Percentiles rank a stretch among this genome's conserved stretches.
These are phyloP conservation scores for Cyanistes caeruleus DNA, from an alignment of 2,113 vertebrate genomes.

Conservation along the genomic window DNA sequence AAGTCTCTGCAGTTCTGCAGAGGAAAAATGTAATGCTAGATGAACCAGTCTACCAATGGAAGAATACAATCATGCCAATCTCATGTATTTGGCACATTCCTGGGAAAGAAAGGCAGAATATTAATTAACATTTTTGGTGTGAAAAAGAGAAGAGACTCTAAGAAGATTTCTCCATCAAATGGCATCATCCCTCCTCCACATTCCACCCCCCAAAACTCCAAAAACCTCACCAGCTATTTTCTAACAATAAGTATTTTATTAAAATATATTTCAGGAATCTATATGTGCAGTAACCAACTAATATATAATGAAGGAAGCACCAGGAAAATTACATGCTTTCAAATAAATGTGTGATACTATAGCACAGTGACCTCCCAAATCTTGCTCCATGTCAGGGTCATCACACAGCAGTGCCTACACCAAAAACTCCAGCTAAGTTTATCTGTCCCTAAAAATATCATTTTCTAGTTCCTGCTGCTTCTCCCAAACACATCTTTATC, in stretches of 20 bases:
- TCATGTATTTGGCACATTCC: neutral
- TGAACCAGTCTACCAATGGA: neutral
- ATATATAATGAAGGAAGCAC: neutral
- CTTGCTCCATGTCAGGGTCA: neutral
- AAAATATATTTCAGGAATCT: neutral
- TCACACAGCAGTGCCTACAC: neutral
- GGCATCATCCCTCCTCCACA: accelerated
- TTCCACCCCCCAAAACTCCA: accelerated
- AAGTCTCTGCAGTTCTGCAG: neutral
- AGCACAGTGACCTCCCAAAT: neutral
- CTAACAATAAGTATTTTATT: neutral
- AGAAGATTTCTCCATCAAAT: neutral
- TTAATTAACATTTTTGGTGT: neutral
- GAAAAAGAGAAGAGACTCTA: neutral
- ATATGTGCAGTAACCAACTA: neutral
- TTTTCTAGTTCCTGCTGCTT: neutral
- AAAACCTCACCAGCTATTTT: neutral
- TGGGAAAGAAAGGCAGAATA: neutral
- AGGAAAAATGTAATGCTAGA: neutral
- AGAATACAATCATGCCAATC: neutral
- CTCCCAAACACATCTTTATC: neutral
- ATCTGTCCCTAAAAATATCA: accelerated
- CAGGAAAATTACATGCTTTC: neutral
- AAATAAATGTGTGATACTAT: neutral
- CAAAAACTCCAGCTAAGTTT: neutral